A percentile compares a stretch with the other conserved stretches of the same genome.
Conservation (phyloP, 2,888 invertebrate genomes). For the Dermolepida albohirtum region DNA sequence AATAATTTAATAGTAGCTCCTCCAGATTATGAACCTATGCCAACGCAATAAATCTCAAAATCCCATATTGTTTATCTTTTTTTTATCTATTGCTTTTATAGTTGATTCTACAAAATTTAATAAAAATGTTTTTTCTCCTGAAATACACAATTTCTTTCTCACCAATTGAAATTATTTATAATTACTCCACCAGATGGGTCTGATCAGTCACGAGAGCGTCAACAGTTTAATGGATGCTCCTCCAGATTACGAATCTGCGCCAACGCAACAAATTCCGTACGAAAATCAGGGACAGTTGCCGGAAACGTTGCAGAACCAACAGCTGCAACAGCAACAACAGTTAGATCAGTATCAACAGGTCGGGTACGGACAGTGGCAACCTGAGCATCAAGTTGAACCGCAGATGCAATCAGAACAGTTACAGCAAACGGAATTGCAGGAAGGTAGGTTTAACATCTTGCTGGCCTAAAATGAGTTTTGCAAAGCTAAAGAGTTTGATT, state of each 20-base stretch:
- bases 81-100: too few relatives aligned
- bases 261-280: constrained; percentile 41
- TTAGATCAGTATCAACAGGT: constrained; percentile 21
- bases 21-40: too few relatives aligned
- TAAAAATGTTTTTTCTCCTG: background rate
- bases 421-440: constrained; percentile 50
- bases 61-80: too few relatives aligned
- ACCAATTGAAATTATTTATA: constrained; percentile 4
- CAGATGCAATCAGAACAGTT: constrained; percentile 51
- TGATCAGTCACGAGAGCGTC: constrained; percentile 52
- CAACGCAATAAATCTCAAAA: too few relatives aligned
- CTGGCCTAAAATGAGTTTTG: too few relatives aligned
- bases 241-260: constrained; percentile 35
- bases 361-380: constrained; percentile 49
- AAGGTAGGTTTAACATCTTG: constrained; percentile 36
- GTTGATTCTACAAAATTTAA: background rate
- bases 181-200: constrained; percentile 51
- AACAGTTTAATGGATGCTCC: constrained; percentile 45
- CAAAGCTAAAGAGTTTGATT: too few relatives aligned
- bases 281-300: constrained; percentile 39
- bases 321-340: constrained; percentile 54
- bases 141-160: background rate
- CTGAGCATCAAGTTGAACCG: constrained; percentile 54
- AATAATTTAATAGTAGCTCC: too few relatives aligned
- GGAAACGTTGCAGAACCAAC: constrained; percentile 54